Conservation (phyloP, 2,797 vertebrate species). For the Catostomus latipinnis region DNA sequence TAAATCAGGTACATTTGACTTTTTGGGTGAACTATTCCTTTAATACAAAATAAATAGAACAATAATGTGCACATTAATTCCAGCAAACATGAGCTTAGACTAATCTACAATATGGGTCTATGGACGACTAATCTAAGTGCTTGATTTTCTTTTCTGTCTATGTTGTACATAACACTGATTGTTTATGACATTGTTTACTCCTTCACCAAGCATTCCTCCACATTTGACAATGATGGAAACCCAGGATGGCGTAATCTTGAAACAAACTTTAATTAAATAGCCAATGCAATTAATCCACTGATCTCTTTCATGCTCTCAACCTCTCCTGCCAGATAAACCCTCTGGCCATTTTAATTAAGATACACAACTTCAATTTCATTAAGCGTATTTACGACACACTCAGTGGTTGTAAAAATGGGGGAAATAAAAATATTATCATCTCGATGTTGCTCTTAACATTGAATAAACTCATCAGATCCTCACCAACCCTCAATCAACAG, state of each 20-base stretch:
- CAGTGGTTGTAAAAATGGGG: neutral
- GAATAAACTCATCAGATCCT: constrained; percentile 1
- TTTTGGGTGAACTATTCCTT: no score
- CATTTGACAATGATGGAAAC: neutral
- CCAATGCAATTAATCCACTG: constrained; percentile 36
- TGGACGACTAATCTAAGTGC: no score
- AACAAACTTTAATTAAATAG: constrained; percentile 42
- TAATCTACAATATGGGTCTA: no score
- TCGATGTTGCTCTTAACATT: neutral
- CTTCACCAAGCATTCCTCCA: neutral
- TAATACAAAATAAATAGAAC: no score
- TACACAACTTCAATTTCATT: constrained; percentile 40
- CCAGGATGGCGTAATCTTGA: neutral
- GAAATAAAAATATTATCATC: neutral
- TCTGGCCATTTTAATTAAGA: constrained; percentile 43
- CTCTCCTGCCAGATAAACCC: constrained; percentile 24
- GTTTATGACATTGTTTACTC: neutral
- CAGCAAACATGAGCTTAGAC: no score
- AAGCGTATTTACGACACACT: constrained; percentile 14
- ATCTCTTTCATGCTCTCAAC: constrained; percentile 7
- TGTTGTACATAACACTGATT: neutral
- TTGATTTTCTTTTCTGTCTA: neutral
- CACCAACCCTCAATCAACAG: constrained; percentile 6
- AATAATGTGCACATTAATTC: no score
- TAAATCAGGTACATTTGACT: no score